Base-by-base conservation (phyloP, 1,140 invertebrate genomes). In the Caerostris darwini region DNA sequence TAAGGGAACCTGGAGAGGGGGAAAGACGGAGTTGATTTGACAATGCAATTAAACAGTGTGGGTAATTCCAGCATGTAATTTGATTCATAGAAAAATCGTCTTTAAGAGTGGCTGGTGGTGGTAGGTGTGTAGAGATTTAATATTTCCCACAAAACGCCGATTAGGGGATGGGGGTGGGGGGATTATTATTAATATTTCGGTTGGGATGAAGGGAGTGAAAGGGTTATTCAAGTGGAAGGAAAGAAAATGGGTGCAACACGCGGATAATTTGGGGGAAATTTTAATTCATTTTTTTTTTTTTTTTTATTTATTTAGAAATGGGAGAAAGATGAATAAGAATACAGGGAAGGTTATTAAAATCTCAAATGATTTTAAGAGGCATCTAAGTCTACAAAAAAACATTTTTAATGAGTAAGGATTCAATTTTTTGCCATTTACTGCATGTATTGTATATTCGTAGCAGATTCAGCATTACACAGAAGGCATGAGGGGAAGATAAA, bases 11-110 rank as follows among this genome's bases (percentile, higher is more conserved):
- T n/a, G 50, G 56, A 85, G n/a, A 58, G 17, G 19, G 64, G 50
- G 64, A 34, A 34, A 34, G 17, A 57, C 7, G 53, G 57, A 77
- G 88, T 90, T 90, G 88, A 90, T 90, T 90, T 90, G 64, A 77
- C 88, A 90, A 90, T 90, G 88, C 88, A 90, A 90, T 90, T 90
- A 90, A 57, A 77, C 69, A 57, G 54, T 90, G 67, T 69, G 67
- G 64, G 67, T 90, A 90, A 90, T 90, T 90, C 57, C 50, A 19
- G 64, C 61, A 53, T 77, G 88, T 77, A 90, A 77, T 77, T 90
- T 77, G 88, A 90, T 90, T 69, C 88, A 77, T 50, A 19, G 88
- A 69, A 77, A 90, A 90, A 77, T 90, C 64, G 50, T 77, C 61
- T 67, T 34, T 12, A n/a, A n/a, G 61, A 67, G 61, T 67, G 34